Base-by-base conservation (phyloP, 2,113 vertebrate genomes). In the Thinocorus orbignyianus region DNA sequence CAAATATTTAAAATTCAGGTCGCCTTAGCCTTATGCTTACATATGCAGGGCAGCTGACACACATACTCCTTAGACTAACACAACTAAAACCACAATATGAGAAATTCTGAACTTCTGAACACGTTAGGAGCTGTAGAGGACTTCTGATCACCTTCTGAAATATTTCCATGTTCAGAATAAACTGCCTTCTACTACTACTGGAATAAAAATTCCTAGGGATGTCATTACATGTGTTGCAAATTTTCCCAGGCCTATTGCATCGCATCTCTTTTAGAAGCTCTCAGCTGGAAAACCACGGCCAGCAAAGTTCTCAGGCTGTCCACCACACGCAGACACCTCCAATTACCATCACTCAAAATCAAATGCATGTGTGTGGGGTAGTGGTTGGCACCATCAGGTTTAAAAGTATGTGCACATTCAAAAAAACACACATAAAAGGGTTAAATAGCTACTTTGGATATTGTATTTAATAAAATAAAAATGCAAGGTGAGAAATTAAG, bases 401-500 rank as follows among this genome's bases (percentile, higher is more conserved):
- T 88, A 37, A 62, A 77, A 71, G 22, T 60, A 52, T 25, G 11
- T 4, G 11, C 39, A 42, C 42, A 16, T 39, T 82, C 64, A 49
- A 22, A 44, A 44, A 77, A 83, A 41, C 7, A 39, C 25, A 70
- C 3, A 49, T 11, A 9, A 31, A 81, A 74, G 41, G 20, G 60
- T 87, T 89, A 90, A 82, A 61, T 81, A n/a, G 49, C 42, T 86
- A 42, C 23, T 86, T 41, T 55, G 33, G 39, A 60, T 42, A 64
- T 51, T 81, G 57, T n/a, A 60, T 86, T 94, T 88, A 90, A 52
- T 55, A 72, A 90, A 91, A 86, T 17, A 60, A 96, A 93, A 88
- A 86, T n/a, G 17, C 48, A 44, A 85, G 23, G 17, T 76, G 69
- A 88, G 48, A 92, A 62, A 85, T 41, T 77, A 92, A 52, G 13